phyloP scores from a whole-genome alignment of 35 echinoderm and acorn worm species.

The Patiria miniata region DNA sequence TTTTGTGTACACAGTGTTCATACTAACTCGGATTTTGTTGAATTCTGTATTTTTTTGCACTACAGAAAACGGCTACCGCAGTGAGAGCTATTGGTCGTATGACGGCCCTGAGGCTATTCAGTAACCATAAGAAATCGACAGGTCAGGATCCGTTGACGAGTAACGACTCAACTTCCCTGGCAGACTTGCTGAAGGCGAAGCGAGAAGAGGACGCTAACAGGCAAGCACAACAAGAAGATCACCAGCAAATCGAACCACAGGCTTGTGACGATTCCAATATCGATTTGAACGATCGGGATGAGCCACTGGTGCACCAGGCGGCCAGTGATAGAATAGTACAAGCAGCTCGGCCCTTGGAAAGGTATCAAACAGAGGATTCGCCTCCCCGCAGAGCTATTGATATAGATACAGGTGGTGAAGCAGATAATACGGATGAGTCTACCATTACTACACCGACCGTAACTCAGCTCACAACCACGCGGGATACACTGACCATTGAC shows the following conservation, averaged over 20 bases:
- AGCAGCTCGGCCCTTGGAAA: neutral
- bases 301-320: neutral
- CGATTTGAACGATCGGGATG: slow-evolving; percentile 24
- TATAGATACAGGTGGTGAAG: neutral
- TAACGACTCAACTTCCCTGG: neutral
- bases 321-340: neutral
- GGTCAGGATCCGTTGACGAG: neutral
- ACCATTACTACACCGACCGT: neutral
- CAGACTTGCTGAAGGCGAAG: slow-evolving; percentile 10
- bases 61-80: slow-evolving; percentile 91
- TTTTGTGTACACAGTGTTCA: neutral
- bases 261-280: neutral
- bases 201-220: neutral
- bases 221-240: neutral
- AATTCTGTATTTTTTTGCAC: slow-evolving; percentile 11
- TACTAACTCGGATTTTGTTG: neutral
- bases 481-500: neutral
- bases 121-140: slow-evolving; percentile 41
- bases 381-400: slow-evolving; percentile 30
- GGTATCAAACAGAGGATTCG: neutral
- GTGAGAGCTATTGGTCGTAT: slow-evolving; percentile 96
- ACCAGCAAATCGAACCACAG: neutral
- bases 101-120: slow-evolving; percentile 71
- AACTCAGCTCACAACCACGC: neutral
- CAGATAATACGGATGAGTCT: neutral